Evolutionary conservation across 2,888 invertebrate species (phyloP).

Genomic region (Pandemis cinnamomeana): DNA sequence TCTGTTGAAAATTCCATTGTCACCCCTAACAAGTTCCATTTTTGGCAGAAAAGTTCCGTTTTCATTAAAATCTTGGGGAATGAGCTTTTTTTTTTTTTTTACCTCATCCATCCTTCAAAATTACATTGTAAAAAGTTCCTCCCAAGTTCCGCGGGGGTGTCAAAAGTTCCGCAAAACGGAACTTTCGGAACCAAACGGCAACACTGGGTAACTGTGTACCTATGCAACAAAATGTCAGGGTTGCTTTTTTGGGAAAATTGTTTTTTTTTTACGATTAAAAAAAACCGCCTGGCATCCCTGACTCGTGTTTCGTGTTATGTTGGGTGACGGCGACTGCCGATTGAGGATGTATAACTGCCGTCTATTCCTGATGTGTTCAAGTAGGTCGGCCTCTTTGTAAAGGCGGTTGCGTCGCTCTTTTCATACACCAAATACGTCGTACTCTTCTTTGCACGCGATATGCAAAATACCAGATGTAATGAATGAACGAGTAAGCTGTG

Average conservation of each 20-base stretch:
- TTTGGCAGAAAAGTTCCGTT: no score
- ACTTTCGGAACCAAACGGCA: no score
- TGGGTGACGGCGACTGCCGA: conserved; percentile 45
- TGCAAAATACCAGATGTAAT: background rate
- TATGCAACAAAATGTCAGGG: background rate
- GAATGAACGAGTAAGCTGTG: background rate
- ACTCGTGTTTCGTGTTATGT: conserved; percentile 41
- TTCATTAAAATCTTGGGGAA: no score
- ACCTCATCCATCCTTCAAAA: no score
- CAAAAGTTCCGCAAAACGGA: no score
- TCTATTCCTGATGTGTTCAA: conserved; percentile 34
- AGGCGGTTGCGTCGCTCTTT: conserved; percentile 22
- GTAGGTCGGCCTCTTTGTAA: conserved; percentile 18
- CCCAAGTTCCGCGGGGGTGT: no score
- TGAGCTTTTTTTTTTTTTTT: no score
- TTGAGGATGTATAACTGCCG: conserved; percentile 47
- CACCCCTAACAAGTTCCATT: no score
- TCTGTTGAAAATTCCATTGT: no score
- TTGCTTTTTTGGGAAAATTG: background rate
- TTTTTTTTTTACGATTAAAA: no score
- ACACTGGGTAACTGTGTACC: no score
- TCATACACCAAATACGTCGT: background rate
- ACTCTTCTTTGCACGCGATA: conserved; percentile 4
- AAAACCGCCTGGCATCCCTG: background rate
- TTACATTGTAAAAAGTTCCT: no score